Conservation (phyloP, 2,113 vertebrate species). For the Regulus satrapa region DNA sequence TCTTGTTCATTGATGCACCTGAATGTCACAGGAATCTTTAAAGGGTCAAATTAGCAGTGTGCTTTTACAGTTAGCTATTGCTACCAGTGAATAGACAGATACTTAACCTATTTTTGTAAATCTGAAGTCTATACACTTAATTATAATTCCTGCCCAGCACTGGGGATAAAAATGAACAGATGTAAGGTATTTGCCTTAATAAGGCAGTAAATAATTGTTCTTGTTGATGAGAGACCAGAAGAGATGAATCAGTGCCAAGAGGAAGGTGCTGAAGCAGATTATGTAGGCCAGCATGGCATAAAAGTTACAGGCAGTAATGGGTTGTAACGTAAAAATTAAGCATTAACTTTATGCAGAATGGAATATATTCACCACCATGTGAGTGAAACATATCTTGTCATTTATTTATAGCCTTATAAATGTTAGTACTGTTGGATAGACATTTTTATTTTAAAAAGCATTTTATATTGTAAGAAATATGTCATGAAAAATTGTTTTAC, state of each 20-base stretch:
- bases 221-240: not conserved
- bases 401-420: not conserved
- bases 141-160: not conserved
- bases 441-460: not conserved
- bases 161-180: not conserved
- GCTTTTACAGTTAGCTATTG: not conserved
- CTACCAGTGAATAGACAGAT: not conserved
- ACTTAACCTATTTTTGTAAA: not conserved
- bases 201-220: not conserved
- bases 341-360: not conserved
- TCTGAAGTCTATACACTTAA: not conserved
- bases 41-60: not conserved
- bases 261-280: not conserved
- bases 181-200: not conserved
- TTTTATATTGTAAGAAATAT: constrained; percentile 3
- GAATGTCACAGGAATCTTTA: not conserved
- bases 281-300: rapidly evolving
- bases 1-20: not conserved
- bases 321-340: not conserved
- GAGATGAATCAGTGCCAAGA: not conserved
- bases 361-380: not conserved
- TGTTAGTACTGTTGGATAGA: not conserved
- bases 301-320: not conserved
- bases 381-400: not conserved
- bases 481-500: not conserved